Percentiles rank a stretch among this genome's conserved stretches.
phyloP scores from a whole-genome alignment of 64 coral and sea anemone species.

The Stichodactyla mertensii region DNA sequence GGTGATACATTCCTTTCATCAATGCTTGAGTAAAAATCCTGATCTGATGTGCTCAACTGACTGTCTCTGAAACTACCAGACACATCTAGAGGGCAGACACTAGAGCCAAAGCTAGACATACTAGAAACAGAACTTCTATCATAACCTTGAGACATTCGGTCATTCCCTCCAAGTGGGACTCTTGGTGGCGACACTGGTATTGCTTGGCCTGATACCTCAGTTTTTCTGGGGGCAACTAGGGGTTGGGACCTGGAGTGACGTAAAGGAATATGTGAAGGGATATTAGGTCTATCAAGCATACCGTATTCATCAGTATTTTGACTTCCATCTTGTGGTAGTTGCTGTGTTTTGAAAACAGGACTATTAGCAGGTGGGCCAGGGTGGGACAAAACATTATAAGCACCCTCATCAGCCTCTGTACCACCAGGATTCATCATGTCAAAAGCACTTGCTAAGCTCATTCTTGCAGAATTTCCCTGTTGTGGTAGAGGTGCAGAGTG shows the following conservation, averaged over 20 bases:
- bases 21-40: constrained; percentile 49
- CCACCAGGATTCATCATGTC: not conserved
- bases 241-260: not conserved
- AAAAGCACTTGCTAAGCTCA: not conserved
- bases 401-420: not conserved
- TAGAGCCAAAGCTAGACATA: constrained; percentile 21
- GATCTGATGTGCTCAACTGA: constrained; percentile 21
- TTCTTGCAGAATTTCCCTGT: not conserved
- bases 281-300: constrained; percentile 15
- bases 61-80: not conserved
- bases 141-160: not conserved
- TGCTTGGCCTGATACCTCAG: not conserved
- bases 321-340: not conserved
- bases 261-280: not conserved
- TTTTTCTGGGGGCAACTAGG: not conserved
- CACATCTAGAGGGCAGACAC: constrained; percentile 14
- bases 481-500: not conserved
- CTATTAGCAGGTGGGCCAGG: not conserved
- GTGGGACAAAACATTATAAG: constrained; percentile 5
- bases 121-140: constrained; percentile 27
- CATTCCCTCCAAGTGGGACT: not conserved
- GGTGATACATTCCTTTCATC: not conserved
- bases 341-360: not conserved
- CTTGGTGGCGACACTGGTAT: constrained; percentile 1
- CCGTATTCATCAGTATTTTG: constrained; percentile 17